Evolutionary conservation across 2,888 invertebrate genomes (phyloP).

Genomic region (Achlya flavicornis): DNA sequence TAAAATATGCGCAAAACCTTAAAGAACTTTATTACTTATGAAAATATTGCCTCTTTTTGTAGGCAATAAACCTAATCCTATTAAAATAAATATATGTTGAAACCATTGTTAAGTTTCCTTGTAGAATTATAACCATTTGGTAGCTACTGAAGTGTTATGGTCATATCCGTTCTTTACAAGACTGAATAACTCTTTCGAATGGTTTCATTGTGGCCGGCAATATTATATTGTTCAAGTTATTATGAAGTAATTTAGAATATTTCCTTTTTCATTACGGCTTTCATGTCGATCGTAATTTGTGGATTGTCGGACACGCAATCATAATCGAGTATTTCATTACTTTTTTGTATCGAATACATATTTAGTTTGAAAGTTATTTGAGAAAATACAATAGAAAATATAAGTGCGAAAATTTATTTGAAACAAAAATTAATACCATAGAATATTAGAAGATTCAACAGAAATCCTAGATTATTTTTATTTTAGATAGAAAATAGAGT

Average conservation of each 20-base stretch:
- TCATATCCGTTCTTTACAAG: conserved; percentile 9
- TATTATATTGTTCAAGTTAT: conserved; percentile 43
- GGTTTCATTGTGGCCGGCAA: conserved; percentile 38
- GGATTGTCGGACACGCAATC: conserved; percentile 52
- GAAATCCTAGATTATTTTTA: background rate
- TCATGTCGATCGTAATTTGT: conserved; percentile 59
- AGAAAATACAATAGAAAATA: background rate
- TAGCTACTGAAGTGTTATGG: background rate
- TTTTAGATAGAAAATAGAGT: background rate
- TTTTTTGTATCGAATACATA: conserved; percentile 6
- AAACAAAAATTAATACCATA: background rate
- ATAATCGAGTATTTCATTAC: conserved; percentile 21
- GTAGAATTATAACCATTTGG: background rate
- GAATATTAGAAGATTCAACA: background rate
- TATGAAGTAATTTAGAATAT: conserved; percentile 61
- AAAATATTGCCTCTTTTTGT: too few species aligned
- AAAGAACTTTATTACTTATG: too few species aligned
- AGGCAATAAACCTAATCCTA: too few species aligned
- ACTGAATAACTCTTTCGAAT: conserved; percentile 25
- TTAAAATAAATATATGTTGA: too few species aligned
- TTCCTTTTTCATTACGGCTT: conserved; percentile 58
- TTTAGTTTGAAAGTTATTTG: background rate
- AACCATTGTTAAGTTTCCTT: background rate
- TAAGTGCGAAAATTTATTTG: background rate
- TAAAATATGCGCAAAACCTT: too few species aligned